phyloP scores from a whole-genome alignment of 2,888 invertebrate species.

The Venustoraphidia nigricollis region DNA sequence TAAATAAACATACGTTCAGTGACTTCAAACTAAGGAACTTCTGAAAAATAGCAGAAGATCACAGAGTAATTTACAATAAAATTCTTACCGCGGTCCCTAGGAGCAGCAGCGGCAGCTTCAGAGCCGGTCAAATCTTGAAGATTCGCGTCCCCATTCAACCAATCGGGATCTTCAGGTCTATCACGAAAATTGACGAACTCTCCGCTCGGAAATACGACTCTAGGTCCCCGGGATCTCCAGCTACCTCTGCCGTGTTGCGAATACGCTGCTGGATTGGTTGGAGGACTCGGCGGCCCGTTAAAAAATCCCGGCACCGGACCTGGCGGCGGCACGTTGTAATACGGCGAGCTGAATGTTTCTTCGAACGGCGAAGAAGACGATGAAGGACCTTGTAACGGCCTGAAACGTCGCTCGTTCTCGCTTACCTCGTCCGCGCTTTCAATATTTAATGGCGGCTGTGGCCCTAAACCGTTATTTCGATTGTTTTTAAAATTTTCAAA shows the following conservation, averaged over 20 bases:
- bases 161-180: conserved; percentile 20
- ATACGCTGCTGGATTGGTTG: background rate
- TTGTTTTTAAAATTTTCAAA: too few relatives aligned
- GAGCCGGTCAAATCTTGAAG: conserved; percentile 43
- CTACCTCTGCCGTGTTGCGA: background rate
- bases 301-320: background rate
- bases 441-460: too few relatives aligned
- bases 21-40: too few relatives aligned
- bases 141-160: conserved; percentile 25
- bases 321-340: conserved; percentile 1
- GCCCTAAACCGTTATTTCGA: too few relatives aligned
- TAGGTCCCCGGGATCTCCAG: conserved; percentile 19
- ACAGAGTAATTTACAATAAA: too few relatives aligned
- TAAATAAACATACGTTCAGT: too few relatives aligned
- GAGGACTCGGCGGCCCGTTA: background rate
- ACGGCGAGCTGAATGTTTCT: background rate
- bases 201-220: conserved; percentile 25
- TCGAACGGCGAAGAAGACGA: too few relatives aligned
- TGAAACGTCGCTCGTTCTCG: too few relatives aligned
- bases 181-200: conserved; percentile 26
- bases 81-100: conserved; percentile 49
- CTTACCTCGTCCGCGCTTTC: too few relatives aligned
- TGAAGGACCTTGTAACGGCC: too few relatives aligned
- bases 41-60: too few relatives aligned
- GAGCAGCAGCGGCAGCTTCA: conserved; percentile 30